These are phyloP conservation scores for Pseudococcus viburni DNA, from an alignment of 2,888 invertebrate genomes.

Conservation along the genomic window DNA sequence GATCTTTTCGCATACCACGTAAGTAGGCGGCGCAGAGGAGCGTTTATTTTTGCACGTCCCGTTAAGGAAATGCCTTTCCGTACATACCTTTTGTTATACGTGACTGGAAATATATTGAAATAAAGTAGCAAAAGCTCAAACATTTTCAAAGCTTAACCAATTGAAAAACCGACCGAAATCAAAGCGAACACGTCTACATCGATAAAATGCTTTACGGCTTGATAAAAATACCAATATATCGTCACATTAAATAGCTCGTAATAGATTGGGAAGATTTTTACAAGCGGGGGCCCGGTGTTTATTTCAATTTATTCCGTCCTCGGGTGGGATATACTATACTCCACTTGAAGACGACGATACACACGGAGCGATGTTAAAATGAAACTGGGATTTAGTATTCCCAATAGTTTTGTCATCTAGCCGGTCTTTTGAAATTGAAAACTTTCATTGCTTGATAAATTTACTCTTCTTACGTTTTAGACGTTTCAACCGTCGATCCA, in stretches of 20 bases:
- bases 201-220: not conserved
- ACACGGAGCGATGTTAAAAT: constrained; percentile 13
- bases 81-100: constrained; percentile 9
- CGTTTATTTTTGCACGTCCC: constrained; percentile 7
- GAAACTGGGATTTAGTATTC: constrained; percentile 39
- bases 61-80: not conserved
- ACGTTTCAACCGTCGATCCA: not conserved
- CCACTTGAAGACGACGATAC: not conserved
- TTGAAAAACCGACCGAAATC: not conserved
- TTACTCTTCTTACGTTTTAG: not conserved
- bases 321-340: not conserved
- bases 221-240: constrained; percentile 14
- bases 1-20: not conserved
- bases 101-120: constrained; percentile 8
- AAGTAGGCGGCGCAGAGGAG: not conserved
- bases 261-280: constrained; percentile 1
- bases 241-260: constrained; percentile 1
- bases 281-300: constrained; percentile 5
- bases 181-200: constrained; percentile 1
- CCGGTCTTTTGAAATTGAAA: constrained; percentile 16
- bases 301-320: constrained; percentile 27
- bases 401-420: constrained; percentile 15
- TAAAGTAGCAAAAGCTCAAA: constrained; percentile 14
- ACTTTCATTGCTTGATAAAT: constrained; percentile 6
- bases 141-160: constrained; percentile 7